Conservation (phyloP, 2,113 vertebrate species). For the Thamnaconus septentrionalis region DNA sequence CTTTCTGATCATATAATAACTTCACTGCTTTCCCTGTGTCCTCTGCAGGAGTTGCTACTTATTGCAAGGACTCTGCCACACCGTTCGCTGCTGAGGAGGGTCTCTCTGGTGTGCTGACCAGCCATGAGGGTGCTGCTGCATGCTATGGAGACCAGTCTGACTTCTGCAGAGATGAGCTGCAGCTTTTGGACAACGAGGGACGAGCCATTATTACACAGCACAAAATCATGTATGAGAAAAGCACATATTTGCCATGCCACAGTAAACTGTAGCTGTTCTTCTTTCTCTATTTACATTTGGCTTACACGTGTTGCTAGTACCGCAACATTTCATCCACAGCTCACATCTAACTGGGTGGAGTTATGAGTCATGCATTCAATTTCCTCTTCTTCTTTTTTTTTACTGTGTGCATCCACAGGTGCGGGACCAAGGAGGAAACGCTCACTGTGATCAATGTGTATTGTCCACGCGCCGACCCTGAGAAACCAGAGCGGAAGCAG, state of each 20-base stretch:
- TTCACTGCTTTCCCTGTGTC: background rate
- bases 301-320: background rate
- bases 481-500: slow-evolving; percentile 79
- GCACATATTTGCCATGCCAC: background rate
- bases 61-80: slow-evolving; percentile 81
- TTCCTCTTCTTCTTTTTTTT: background rate
- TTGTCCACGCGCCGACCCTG: slow-evolving; percentile 86
- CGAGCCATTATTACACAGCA: slow-evolving; percentile 85
- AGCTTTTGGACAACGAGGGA: slow-evolving; percentile 84
- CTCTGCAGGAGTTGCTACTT: slow-evolving; percentile 83
- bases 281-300: no score
- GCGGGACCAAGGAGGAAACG: slow-evolving; percentile 63
- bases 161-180: slow-evolving; percentile 82
- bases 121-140: slow-evolving; percentile 72
- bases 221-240: slow-evolving; percentile 71
- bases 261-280: background rate
- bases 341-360: background rate
- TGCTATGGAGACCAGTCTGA: slow-evolving; percentile 79
- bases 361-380: background rate
- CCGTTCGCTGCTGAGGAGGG: slow-evolving; percentile 87
- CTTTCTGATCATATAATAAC: no score
- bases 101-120: slow-evolving; percentile 80
- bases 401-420: slow-evolving; percentile 40
- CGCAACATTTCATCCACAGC: background rate
- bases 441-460: slow-evolving; percentile 87